Percentiles rank a stretch among this genome's conserved stretches.
These are phyloP conservation scores for Luehdorfia chinensis DNA, from an alignment of 1,140 invertebrate species.

Conservation along the genomic window DNA sequence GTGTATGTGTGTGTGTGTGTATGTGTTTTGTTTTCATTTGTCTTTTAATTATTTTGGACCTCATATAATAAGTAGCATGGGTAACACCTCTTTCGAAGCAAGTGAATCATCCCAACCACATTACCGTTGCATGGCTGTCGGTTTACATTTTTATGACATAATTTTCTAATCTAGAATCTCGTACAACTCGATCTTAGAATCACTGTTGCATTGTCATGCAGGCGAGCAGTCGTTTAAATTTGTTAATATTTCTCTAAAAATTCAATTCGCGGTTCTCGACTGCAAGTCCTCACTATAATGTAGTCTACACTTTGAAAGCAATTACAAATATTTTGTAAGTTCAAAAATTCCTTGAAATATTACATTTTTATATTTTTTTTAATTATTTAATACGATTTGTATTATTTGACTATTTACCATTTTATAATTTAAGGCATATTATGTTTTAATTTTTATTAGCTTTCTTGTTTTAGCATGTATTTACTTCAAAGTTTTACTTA, in stretches of 20 bases:
- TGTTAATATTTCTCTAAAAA: constrained; percentile 11
- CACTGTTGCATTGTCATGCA: constrained; percentile 49
- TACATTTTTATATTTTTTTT: constrained; percentile 14
- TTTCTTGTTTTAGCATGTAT: too few relatives aligned
- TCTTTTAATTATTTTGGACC: too few relatives aligned
- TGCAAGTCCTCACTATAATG: constrained; percentile 53
- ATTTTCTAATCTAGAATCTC: constrained; percentile 51
- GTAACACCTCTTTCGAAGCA: constrained; percentile 30
- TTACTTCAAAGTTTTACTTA: too few relatives aligned
- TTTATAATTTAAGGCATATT: constrained; percentile 17
- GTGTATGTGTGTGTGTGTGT: too few relatives aligned
- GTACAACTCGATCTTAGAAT: constrained; percentile 38
- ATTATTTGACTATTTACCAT: constrained; percentile 2
- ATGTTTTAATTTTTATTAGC: too few relatives aligned
- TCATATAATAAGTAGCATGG: constrained; percentile 34
- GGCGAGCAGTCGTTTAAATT: constrained; percentile 53
- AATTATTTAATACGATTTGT: constrained; percentile 9
- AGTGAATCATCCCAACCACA: constrained; percentile 49
- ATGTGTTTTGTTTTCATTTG: too few relatives aligned
- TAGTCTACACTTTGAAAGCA: constrained; percentile 66
- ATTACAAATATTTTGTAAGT: constrained; percentile 23
- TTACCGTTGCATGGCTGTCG: constrained; percentile 71
- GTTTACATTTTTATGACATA: constrained; percentile 38
- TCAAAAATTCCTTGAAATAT: too few relatives aligned
- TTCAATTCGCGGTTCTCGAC: constrained; percentile 36